A percentile compares a stretch with the other conserved stretches of the same genome.
These are phyloP conservation scores for Ips nitidus DNA, from an alignment of 1,140 invertebrate genomes.

Conservation along the genomic window DNA sequence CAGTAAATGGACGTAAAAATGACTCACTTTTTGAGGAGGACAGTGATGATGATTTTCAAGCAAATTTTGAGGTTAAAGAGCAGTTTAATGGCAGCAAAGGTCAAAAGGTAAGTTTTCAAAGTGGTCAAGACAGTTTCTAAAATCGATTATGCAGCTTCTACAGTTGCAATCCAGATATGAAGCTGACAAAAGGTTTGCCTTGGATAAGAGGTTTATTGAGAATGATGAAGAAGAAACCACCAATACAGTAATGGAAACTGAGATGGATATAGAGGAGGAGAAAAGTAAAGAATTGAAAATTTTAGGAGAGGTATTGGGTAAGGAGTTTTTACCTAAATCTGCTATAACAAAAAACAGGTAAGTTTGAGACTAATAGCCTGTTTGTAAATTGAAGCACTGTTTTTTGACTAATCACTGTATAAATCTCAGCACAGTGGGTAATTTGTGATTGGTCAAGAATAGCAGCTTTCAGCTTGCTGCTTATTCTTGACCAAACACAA, in stretches of 20 bases:
- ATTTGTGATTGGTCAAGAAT: no score
- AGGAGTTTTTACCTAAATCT: constrained; percentile 6
- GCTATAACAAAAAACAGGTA: constrained; percentile 5
- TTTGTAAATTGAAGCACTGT: not conserved
- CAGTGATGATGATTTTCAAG: constrained; percentile 53
- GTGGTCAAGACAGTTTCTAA: not conserved
- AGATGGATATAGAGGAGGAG: constrained; percentile 54
- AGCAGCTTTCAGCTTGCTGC: no score
- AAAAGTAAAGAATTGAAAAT: constrained; percentile 61
- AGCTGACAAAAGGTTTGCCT: constrained; percentile 61
- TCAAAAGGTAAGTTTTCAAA: constrained; percentile 53
- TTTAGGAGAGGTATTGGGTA: constrained; percentile 58
- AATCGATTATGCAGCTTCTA: constrained; percentile 52
- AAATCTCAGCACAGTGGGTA: not conserved
- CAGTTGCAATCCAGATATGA: constrained; percentile 60
- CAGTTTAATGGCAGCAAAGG: constrained; percentile 59
- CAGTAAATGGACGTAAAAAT: constrained; percentile 41
- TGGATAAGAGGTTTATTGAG: constrained; percentile 62
- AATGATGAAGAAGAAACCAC: constrained; percentile 46
- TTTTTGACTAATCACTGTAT: not conserved
- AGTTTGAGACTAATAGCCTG: not conserved
- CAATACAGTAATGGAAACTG: constrained; percentile 13
- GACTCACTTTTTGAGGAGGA: constrained; percentile 52
- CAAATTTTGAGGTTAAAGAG: constrained; percentile 58
- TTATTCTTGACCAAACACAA: not conserved